These are phyloP conservation scores for Gastrophryne carolinensis DNA, from an alignment of 2,797 vertebrate genomes.

Conservation along the genomic window DNA sequence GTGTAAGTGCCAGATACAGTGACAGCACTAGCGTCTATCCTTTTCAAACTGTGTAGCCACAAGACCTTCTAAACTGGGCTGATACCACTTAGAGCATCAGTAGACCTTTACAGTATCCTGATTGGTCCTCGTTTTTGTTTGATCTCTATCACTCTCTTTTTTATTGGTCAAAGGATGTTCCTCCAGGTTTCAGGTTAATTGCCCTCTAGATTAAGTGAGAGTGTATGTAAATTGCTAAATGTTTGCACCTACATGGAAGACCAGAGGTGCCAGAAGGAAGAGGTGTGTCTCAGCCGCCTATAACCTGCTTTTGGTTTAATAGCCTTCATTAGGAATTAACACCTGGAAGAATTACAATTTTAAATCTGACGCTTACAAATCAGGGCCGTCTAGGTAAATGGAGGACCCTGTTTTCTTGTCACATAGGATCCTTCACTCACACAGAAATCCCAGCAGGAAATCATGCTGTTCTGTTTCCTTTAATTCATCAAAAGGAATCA, in stretches of 20 bases:
- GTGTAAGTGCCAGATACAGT: neutral
- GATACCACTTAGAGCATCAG: neutral
- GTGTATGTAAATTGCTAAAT: constrained; percentile 48
- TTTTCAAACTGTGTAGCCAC: neutral
- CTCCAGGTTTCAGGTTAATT: constrained; percentile 28
- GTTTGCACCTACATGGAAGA: constrained; percentile 49
- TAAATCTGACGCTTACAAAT: constrained; percentile 20
- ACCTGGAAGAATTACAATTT: constrained; percentile 43
- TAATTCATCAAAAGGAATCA: constrained; percentile 8
- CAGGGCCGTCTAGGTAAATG: constrained; percentile 9
- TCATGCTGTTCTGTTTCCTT: constrained; percentile 20
- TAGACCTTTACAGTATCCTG: neutral
- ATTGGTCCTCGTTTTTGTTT: constrained; percentile 37
- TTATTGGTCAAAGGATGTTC: constrained; percentile 19
- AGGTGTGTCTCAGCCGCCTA: constrained; percentile 35
- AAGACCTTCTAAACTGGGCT: neutral
- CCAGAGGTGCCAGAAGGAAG: constrained; percentile 47
- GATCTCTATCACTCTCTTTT: neutral
- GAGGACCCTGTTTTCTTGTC: neutral
- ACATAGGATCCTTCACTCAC: constrained; percentile 10
- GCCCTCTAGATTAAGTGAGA: constrained; percentile 41
- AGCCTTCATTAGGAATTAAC: constrained; percentile 49
- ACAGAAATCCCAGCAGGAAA: constrained; percentile 23
- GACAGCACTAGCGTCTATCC: neutral
- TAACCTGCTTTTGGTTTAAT: constrained; percentile 41